Evolutionary conservation across 2,113 vertebrate genomes (phyloP).

Genomic region (Tor tambroides): DNA sequence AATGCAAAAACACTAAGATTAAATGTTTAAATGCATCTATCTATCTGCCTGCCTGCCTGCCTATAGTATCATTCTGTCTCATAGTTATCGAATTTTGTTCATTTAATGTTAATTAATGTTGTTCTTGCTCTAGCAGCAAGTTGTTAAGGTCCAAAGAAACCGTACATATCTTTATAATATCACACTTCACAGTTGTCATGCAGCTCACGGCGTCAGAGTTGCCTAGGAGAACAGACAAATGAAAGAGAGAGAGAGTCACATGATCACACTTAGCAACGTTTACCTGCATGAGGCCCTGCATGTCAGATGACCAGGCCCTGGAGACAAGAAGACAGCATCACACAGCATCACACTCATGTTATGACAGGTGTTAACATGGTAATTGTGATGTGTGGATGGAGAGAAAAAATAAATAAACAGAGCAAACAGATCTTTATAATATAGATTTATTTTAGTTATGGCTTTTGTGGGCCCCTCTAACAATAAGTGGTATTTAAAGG

Average conservation of each 20-base stretch:
- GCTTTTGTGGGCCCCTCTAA: background rate
- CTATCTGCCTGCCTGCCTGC: too few relatives aligned
- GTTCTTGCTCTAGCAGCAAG: slow-evolving; percentile 54
- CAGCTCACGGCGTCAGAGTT: slow-evolving; percentile 43
- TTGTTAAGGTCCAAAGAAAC: slow-evolving; percentile 55
- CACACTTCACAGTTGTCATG: background rate
- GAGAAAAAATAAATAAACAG: too few relatives aligned
- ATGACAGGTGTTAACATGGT: slow-evolving; percentile 6
- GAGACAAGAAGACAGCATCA: background rate
- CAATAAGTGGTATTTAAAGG: background rate
- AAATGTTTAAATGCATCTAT: too few relatives aligned
- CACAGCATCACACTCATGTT: background rate
- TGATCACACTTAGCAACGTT: background rate
- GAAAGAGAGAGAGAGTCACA: background rate
- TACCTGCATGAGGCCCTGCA: slow-evolving; percentile 9
- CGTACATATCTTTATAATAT: background rate
- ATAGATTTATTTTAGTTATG: background rate
- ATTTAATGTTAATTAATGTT: too few relatives aligned
- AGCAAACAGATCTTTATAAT: background rate
- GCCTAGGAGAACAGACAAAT: slow-evolving; percentile 46
- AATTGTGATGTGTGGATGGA: background rate
- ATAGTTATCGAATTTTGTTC: background rate
- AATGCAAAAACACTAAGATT: too few relatives aligned
- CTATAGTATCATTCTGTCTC: too few relatives aligned
- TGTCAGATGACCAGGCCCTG: background rate